Evolutionary conservation across 2,888 invertebrate species (phyloP).

Genomic region (Anodontia alba): DNA sequence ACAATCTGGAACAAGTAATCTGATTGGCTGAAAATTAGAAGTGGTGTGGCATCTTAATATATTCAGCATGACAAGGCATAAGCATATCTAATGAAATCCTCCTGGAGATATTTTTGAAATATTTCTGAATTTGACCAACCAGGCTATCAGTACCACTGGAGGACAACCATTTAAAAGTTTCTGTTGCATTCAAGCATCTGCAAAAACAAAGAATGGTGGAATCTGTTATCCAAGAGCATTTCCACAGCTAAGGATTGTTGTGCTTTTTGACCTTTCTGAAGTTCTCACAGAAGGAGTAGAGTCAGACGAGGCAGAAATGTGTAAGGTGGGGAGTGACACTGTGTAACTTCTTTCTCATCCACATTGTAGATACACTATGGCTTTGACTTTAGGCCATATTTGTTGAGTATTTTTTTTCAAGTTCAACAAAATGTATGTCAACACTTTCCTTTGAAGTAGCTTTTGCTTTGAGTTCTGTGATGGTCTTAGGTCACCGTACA

Average conservation of each 20-base stretch:
- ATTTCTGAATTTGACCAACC: too few relatives aligned
- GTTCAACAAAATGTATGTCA: too few relatives aligned
- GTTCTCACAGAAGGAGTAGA: not conserved
- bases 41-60: too few relatives aligned
- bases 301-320: slow-evolving; percentile 3
- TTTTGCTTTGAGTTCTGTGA: too few relatives aligned
- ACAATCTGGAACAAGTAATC: too few relatives aligned
- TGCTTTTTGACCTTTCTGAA: not conserved
- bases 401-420: not conserved
- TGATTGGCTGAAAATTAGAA: too few relatives aligned
- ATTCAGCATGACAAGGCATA: too few relatives aligned
- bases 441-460: too few relatives aligned
- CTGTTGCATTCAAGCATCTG: not conserved
- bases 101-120: too few relatives aligned
- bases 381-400: not conserved
- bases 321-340: slow-evolving; percentile 9
- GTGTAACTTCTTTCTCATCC: slow-evolving; percentile 36
- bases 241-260: slow-evolving; percentile 13
- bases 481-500: too few relatives aligned
- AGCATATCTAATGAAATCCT: too few relatives aligned
- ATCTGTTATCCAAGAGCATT: slow-evolving; percentile 12
- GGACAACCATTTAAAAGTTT: not conserved
- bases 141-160: not conserved
- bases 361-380: slow-evolving; percentile 20
- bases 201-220: slow-evolving; percentile 24